These are phyloP conservation scores for Sterna hirundo DNA, from an alignment of 2,113 vertebrate species.

Conservation along the genomic window DNA sequence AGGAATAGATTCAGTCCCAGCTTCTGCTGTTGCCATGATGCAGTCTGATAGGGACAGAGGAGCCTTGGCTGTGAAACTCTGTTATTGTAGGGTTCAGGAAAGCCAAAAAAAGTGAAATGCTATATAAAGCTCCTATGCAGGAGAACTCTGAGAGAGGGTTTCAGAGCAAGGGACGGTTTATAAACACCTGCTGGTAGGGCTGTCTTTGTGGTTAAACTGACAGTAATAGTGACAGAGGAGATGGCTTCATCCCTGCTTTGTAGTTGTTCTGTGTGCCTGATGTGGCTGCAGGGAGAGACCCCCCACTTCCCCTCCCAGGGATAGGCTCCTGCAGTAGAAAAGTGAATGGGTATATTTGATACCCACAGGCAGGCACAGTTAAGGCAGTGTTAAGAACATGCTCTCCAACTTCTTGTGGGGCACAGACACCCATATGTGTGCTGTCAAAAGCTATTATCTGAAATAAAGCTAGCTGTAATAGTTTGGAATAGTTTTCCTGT, in stretches of 20 bases:
- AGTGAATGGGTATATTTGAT: neutral
- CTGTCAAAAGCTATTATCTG: neutral
- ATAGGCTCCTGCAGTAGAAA: neutral
- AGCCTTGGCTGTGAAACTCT: neutral
- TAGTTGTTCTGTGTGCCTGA: neutral
- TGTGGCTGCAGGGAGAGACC: neutral
- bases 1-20: neutral
- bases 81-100: neutral
- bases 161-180: neutral
- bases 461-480: neutral
- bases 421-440: neutral
- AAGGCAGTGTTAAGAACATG: neutral
- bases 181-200: neutral
- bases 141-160: neutral
- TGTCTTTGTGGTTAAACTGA: constrained; percentile 34
- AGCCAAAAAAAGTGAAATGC: neutral
- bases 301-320: rapidly evolving
- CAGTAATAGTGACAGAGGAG: neutral
- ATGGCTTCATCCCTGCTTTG: neutral
- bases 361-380: no score
- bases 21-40: neutral
- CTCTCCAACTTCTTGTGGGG: neutral
- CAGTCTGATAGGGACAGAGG: neutral
- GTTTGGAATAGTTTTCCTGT: neutral
- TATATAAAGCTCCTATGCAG: neutral